Percentiles rank a stretch among this genome's conserved stretches.
These are phyloP conservation scores for Amblyopsis hoosieri DNA, from an alignment of 2,797 vertebrate genomes.

Conservation along the genomic window DNA sequence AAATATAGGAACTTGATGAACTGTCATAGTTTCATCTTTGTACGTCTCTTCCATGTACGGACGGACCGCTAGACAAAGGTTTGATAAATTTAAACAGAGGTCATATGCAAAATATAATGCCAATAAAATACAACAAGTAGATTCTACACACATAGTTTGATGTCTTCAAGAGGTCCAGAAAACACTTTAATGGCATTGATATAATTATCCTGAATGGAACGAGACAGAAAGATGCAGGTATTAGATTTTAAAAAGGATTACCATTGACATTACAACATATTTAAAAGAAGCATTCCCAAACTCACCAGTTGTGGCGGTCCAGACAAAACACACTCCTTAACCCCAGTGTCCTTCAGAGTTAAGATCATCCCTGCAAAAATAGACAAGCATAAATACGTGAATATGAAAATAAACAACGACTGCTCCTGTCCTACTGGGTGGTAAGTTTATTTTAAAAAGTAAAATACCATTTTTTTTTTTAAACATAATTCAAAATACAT, in stretches of 20 bases:
- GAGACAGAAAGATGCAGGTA: not conserved
- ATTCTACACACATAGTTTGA: constrained; percentile 83
- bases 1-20: constrained; percentile 86
- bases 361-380: constrained; percentile 87
- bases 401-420: not conserved
- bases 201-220: constrained; percentile 79
- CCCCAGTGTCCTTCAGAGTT: constrained; percentile 87
- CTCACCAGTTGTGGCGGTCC: constrained; percentile 93
- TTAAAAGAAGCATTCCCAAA: not conserved
- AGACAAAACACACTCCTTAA: constrained; percentile 87
- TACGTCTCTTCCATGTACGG: constrained; percentile 81
- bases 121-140: not conserved
- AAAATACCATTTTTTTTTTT: too few species aligned
- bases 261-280: not conserved
- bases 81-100: not conserved
- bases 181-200: constrained; percentile 87
- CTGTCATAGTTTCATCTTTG: constrained; percentile 88
- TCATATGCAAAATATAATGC: accelerated
- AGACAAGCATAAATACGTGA: not conserved
- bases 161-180: constrained; percentile 86
- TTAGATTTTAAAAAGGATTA: not conserved
- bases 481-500: too few species aligned
- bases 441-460: too few species aligned
- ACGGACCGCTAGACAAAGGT: constrained; percentile 78
- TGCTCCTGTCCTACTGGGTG: not conserved